Evolutionary conservation across 2,888 invertebrate genomes (phyloP).

Genomic region (Buathra laborator): DNA sequence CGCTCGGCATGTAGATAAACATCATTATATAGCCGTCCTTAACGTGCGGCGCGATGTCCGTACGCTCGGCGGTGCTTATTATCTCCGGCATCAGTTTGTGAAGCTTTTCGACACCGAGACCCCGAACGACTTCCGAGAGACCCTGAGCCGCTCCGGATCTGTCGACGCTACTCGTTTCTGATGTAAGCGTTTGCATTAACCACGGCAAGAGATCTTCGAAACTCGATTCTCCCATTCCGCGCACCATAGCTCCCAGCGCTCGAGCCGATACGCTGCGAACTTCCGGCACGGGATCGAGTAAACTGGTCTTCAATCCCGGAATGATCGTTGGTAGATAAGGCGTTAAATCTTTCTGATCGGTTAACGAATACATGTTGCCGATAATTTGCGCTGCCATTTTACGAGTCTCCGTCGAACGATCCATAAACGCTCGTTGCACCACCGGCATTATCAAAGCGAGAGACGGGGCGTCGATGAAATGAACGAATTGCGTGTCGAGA

Average conservation of each 20-base stretch:
- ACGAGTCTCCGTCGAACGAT: slow-evolving; percentile 98
- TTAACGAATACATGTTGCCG: slow-evolving; percentile 99
- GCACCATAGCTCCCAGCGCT: slow-evolving; percentile 98
- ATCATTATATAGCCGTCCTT: slow-evolving; percentile 99
- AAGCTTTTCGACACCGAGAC: slow-evolving; percentile 97
- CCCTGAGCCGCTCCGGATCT: slow-evolving; percentile 98
- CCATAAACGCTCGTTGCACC: slow-evolving; percentile 98
- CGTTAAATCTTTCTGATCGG: slow-evolving; percentile 98
- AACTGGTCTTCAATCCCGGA: slow-evolving; percentile 97
- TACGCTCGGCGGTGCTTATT: slow-evolving; percentile 96
- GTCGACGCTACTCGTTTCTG: slow-evolving; percentile 97
- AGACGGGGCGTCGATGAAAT: slow-evolving; percentile 99
- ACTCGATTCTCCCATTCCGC: slow-evolving; percentile 98
- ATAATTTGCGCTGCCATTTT: slow-evolving; percentile 99
- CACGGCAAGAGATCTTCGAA: slow-evolving; percentile 98
- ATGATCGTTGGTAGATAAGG: slow-evolving; percentile 98
- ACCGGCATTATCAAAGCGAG: slow-evolving; percentile 99
- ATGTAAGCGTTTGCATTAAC: slow-evolving; percentile 99
- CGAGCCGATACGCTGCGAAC: slow-evolving; percentile 97
- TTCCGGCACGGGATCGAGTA: slow-evolving; percentile 99
- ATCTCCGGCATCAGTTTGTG: slow-evolving; percentile 99
- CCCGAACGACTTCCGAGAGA: slow-evolving; percentile 98
- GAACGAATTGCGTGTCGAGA: slow-evolving; percentile 98
- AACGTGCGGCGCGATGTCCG: slow-evolving; percentile 97
- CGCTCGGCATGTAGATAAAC: slow-evolving; percentile 99